Evolutionary conservation across 1,140 invertebrate genomes (phyloP), one percentile per base, ranked within the genome.

Genomic region (Yoshiicerus persimilis): DNA sequence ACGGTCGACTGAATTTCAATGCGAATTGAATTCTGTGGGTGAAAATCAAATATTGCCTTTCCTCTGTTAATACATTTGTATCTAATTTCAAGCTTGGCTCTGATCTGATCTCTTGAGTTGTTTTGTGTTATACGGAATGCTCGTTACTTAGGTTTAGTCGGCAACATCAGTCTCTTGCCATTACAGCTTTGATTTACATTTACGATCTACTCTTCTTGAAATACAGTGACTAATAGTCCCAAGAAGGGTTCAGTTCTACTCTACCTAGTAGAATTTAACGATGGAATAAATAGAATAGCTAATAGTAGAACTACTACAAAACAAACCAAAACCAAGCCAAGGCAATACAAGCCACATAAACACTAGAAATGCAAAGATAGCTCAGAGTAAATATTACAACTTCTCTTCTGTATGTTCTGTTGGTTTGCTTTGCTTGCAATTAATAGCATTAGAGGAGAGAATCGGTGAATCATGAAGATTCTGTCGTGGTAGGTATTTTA

Each of bases 11-110:
- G 75, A 70, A 70, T 70, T 25, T 30, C 64, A 70, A 70, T 80
- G 32, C 13, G 75, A 36, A 80, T 80, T 38, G 75, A 80, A 80
- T 36, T 80, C 75, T 80, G 75, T 80, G 75, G 75, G 75, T 80
- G 75, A 80, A 80, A 80, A 80, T 36, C 75, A 80, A 80, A 80
- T 32, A 80, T 80, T 80, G 75, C 34, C 30, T 38, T 3, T 23
- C 32, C 20, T 80, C 62, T 38, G 30, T 25, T 25, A n/a, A 4
- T 70, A 25, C 64, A 70, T 13, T 27, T 70, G 25, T 30, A 23
- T 80, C 32, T 36, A 80, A 70, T 30, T 70, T 70, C 25, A 70
- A 70, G 25, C 25, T 70, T 32, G 66, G 25, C 10, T 56, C 70
- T 30, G 70, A 75, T 32, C 30, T 80, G 75, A 36, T 36, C 75